A percentile compares a stretch with the other conserved stretches of the same genome.
phyloP scores from a whole-genome alignment of 37 sponge, comb jelly and placozoan species.

The Lycopodina hypogea region DNA sequence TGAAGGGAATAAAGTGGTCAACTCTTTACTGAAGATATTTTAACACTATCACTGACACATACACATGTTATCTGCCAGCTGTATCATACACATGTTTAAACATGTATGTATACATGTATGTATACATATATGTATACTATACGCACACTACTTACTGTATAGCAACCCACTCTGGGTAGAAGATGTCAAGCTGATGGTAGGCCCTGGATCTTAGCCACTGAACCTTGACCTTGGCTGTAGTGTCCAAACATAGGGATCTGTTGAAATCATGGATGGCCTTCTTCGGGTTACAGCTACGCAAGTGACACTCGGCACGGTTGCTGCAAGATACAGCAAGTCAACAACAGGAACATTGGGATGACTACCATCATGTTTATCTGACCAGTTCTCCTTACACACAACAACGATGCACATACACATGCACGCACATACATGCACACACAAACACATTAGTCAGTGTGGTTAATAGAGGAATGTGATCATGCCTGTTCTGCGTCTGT shows the following conservation, averaged over 20 bases:
- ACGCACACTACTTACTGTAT: constrained; percentile 38
- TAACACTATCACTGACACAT: too few species aligned
- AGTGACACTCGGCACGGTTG: constrained; percentile 48
- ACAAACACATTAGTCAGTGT: too few species aligned
- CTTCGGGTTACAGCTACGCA: constrained; percentile 7
- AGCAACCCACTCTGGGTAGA: constrained; percentile 46
- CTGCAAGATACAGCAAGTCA: background rate
- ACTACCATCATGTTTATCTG: background rate
- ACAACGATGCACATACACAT: background rate
- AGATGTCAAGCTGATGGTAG: constrained; percentile 21
- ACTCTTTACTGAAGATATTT: too few species aligned
- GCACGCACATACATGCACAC: too few species aligned
- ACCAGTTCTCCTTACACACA: too few species aligned
- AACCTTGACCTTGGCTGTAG: constrained; percentile 13
- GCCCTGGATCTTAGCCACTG: constrained; percentile 46
- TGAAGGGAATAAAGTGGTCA: too few species aligned
- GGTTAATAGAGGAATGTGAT: too few species aligned
- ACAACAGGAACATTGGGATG: background rate
- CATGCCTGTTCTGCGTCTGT: too few species aligned
- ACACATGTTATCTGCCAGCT: too few species aligned
- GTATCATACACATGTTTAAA: too few species aligned
- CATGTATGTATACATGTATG: too few species aligned
- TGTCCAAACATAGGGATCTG: constrained; percentile 43
- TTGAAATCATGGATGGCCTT: constrained; percentile 49
- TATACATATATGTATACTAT: too few species aligned